phyloP scores from a whole-genome alignment of 2,888 invertebrate genomes.

The Eueremaeus valkanovi region DNA sequence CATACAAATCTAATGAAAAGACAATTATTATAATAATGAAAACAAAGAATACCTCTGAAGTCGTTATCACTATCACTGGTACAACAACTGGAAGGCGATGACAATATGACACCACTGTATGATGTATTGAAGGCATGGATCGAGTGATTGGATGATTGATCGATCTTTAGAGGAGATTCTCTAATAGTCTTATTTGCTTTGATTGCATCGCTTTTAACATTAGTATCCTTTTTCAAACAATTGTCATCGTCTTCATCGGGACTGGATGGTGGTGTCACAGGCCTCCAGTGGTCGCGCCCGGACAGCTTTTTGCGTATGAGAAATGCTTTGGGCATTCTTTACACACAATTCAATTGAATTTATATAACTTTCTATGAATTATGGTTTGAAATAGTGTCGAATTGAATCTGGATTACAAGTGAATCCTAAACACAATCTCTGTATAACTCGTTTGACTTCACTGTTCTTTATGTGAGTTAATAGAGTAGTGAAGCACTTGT shows the following conservation, averaged over 20 bases:
- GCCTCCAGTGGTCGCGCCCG: conserved; percentile 38
- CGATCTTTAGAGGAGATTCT: not conserved
- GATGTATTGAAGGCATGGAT: conserved; percentile 10
- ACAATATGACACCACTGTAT: conserved; percentile 31
- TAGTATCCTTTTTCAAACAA: not conserved
- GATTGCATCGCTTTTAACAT: not conserved
- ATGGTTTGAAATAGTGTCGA: no score
- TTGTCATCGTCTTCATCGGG: conserved; percentile 39
- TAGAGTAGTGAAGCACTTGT: conserved; percentile 1
- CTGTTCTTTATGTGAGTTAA: no score
- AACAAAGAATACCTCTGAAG: conserved; percentile 23
- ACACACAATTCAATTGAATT: not conserved
- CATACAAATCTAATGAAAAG: no score
- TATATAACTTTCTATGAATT: no score
- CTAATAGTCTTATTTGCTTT: not conserved
- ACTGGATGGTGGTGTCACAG: conserved; percentile 43
- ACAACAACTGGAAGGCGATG: conserved; percentile 36
- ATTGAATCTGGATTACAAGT: no score
- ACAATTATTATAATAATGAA: no score
- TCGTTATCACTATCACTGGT: conserved; percentile 40
- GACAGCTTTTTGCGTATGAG: conserved; percentile 41
- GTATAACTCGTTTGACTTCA: not conserved
- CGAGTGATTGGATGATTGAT: conserved; percentile 12
- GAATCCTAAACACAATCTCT: not conserved
- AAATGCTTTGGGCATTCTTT: conserved; percentile 44